These are phyloP conservation scores for Fukomys damarensis DNA, from an alignment of 2,113 vertebrate species.

Conservation along the genomic window DNA sequence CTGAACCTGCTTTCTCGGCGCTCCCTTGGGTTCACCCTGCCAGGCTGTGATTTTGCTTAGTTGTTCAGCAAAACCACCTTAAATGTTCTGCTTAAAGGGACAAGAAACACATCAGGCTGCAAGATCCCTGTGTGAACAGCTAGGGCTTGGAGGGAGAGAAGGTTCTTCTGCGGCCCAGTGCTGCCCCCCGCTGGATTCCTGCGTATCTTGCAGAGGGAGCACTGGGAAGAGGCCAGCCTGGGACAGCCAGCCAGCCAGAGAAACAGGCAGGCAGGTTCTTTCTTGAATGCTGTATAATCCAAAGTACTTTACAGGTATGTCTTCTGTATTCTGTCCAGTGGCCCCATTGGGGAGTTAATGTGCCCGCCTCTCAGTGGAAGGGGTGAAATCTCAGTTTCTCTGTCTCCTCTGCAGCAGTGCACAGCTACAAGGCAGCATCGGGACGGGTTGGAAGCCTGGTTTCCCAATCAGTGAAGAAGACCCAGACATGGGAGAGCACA, in stretches of 20 bases:
- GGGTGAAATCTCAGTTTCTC: not conserved
- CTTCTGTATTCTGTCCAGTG: not conserved
- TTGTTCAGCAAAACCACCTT: not conserved
- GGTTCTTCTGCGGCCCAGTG: not conserved
- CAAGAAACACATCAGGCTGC: not conserved
- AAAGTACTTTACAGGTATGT: rapidly evolving
- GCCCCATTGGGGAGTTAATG: rapidly evolving
- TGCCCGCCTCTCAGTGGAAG: not conserved
- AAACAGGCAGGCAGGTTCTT: rapidly evolving
- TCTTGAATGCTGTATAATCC: no score
- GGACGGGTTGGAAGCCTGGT: rapidly evolving
- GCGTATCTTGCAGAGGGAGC: rapidly evolving
- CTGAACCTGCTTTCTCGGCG: not conserved
- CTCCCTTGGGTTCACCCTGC: not conserved
- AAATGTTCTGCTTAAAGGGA: not conserved
- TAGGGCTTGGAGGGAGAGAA: rapidly evolving
- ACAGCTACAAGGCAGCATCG: not conserved
- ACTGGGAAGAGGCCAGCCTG: rapidly evolving
- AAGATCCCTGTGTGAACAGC: not conserved
- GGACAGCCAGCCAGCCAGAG: not conserved
- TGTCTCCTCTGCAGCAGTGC: rapidly evolving
- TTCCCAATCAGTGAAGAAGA: not conserved
- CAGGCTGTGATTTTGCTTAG: not conserved
- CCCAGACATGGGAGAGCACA: not conserved
- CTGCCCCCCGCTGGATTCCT: not conserved